Conservation (phyloP, 2,113 vertebrate genomes). For the Hystrix cristata region DNA sequence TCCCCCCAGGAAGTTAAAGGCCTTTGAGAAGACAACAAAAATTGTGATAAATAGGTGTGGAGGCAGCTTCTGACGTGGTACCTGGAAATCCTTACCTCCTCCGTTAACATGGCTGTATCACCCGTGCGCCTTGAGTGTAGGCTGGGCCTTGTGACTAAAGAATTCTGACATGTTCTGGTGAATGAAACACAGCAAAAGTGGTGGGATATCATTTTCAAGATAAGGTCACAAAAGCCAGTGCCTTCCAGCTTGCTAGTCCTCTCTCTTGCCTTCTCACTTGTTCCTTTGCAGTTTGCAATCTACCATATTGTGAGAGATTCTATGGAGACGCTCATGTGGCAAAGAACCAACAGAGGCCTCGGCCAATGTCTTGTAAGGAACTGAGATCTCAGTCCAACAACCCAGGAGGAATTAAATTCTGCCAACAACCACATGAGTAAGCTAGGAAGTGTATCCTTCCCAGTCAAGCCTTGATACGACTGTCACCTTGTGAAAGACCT, state of each 20-base stretch:
- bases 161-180: not conserved
- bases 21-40: conserved; percentile 51
- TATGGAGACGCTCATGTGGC: not conserved
- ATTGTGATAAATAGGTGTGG: not conserved
- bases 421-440: not conserved
- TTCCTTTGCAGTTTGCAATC: not conserved
- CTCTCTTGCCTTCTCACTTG: not conserved
- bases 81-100: not conserved
- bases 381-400: not conserved
- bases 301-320: not conserved
- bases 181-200: not conserved
- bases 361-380: not conserved
- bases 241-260: not conserved
- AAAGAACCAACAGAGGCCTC: not conserved
- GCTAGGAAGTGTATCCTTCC: not conserved
- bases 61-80: not conserved
- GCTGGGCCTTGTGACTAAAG: not conserved
- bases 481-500: not conserved
- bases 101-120: not conserved
- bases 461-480: not conserved
- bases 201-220: not conserved
- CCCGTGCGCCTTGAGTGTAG: not conserved
- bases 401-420: not conserved
- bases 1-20: not conserved
- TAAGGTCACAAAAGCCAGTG: not conserved